Evolutionary conservation across 2,888 invertebrate species (phyloP), one percentile per base, ranked within the genome.

Genomic region (Agriotes lineatus): DNA sequence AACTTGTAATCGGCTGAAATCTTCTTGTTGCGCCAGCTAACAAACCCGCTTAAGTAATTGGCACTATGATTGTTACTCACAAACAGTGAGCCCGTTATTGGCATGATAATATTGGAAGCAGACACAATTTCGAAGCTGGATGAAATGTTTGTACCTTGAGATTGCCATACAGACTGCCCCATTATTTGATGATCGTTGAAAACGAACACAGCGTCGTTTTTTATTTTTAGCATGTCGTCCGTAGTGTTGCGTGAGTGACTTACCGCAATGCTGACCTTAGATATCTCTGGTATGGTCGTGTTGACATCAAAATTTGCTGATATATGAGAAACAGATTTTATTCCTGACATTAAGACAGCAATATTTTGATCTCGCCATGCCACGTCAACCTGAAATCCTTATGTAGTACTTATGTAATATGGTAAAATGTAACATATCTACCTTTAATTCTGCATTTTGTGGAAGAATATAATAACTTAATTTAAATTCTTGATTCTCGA

Each of bases 231-330:
- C 10, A 50, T 20, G 1, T 54, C 63, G 6, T 62, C 42, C 6
- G 48, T 12, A 30, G 18, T 30, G 9, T 71, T 50, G 19, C 54
- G 64, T 7, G 54, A 39, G 45, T 76, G 74, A 25, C 70, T 73
- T 19, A 72, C 52, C 22, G 67, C 70, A 30, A 72, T 56, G n/a
- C 68, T 73, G 9, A 75, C 37, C 62, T 69, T 74, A 0, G 56
- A 67, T 14, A 76, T 72, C 67, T 76, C 75, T 35, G 72, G 59
- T 39, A 77, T 58, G 2, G 77, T 77, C 14, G 77, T 76, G 50
- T 75, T 75, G 14, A 77, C n/a, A 63, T 74, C 72, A 2, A 77
- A 50, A 35, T 70, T 70, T 7, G 70, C 75, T 3, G 63, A 67
- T 10, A 76, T 7, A 57, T 69, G 69, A 7, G 56, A 54, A 10